These are phyloP conservation scores for Yponomeuta sedellus DNA, from an alignment of 2,888 invertebrate species.

Conservation along the genomic window DNA sequence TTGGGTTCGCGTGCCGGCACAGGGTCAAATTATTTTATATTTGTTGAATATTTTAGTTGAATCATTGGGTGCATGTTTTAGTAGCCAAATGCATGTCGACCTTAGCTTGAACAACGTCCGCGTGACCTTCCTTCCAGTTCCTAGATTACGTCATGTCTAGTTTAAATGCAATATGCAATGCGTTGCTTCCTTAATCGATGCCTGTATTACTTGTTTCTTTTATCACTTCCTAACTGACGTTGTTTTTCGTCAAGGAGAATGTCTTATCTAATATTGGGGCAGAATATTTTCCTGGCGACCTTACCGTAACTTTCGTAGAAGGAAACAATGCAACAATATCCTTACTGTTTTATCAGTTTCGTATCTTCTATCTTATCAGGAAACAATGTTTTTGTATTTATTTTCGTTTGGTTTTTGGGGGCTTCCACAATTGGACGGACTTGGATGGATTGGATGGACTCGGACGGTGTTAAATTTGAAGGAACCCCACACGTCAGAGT, in stretches of 20 bases:
- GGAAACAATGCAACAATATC: conserved; percentile 8
- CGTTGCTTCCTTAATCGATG: conserved; percentile 37
- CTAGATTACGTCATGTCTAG: conserved; percentile 64
- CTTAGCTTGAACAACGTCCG: conserved; percentile 61
- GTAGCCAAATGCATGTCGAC: conserved; percentile 51
- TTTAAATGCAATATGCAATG: conserved; percentile 30
- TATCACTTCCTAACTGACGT: not conserved
- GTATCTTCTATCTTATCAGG: too few relatives aligned
- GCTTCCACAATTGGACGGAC: too few relatives aligned
- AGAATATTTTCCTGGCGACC: too few relatives aligned
- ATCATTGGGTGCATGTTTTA: conserved; percentile 31
- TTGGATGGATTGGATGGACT: too few relatives aligned
- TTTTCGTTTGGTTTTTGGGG: not conserved
- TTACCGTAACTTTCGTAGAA: too few relatives aligned
- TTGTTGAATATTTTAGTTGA: not conserved
- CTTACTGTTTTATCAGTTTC: too few relatives aligned
- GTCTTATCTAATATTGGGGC: too few relatives aligned
- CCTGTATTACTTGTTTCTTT: conserved; percentile 21
- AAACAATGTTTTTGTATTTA: too few relatives aligned
- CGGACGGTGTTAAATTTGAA: too few relatives aligned
- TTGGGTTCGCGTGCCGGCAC: conserved; percentile 4
- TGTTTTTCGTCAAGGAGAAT: conserved; percentile 5
- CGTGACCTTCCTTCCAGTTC: conserved; percentile 63
- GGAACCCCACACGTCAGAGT: too few relatives aligned
- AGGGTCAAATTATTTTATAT: not conserved